These are phyloP conservation scores for Hypolimnas misippus DNA, from an alignment of 2,888 invertebrate genomes.

Conservation along the genomic window DNA sequence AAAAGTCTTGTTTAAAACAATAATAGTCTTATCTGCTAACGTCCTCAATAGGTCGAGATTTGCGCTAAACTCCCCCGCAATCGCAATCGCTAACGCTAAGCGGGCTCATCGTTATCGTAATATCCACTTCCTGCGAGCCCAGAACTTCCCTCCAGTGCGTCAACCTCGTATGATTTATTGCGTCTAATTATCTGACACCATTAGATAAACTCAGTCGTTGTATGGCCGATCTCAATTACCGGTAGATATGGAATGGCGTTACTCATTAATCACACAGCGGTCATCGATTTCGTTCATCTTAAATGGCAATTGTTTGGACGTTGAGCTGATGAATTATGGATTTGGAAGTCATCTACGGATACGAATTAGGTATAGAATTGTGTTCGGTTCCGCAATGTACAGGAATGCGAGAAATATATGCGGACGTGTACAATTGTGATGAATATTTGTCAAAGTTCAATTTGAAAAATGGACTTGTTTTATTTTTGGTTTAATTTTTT, in stretches of 20 bases:
- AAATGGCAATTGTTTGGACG: conserved; percentile 49
- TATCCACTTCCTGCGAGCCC: conserved; percentile 67
- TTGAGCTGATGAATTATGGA: conserved; percentile 43
- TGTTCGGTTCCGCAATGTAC: too few species aligned
- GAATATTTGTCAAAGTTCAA: too few species aligned
- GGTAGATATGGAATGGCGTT: conserved; percentile 54
- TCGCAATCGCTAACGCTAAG: conserved; percentile 44
- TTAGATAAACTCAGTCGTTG: conserved; percentile 51
- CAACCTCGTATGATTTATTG: conserved; percentile 61
- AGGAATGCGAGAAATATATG: too few species aligned
- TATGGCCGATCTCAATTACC: conserved; percentile 49
- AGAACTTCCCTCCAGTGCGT: conserved; percentile 50
- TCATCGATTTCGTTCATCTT: conserved; percentile 33
- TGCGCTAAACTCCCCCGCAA: conserved; percentile 28
- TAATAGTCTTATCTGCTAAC: neutral
- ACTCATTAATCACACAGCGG: conserved; percentile 58
- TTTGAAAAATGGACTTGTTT: too few species aligned
- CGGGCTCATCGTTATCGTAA: conserved; percentile 63
- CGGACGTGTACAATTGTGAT: too few species aligned
- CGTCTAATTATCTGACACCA: conserved; percentile 58
- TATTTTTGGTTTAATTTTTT: too few species aligned
- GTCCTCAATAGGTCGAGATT: conserved; percentile 19
- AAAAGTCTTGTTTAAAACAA: neutral
- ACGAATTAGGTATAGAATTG: neutral
- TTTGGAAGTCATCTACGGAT: neutral